Conservation (phyloP, 2,888 invertebrate genomes). For the Spialia ferax region DNA sequence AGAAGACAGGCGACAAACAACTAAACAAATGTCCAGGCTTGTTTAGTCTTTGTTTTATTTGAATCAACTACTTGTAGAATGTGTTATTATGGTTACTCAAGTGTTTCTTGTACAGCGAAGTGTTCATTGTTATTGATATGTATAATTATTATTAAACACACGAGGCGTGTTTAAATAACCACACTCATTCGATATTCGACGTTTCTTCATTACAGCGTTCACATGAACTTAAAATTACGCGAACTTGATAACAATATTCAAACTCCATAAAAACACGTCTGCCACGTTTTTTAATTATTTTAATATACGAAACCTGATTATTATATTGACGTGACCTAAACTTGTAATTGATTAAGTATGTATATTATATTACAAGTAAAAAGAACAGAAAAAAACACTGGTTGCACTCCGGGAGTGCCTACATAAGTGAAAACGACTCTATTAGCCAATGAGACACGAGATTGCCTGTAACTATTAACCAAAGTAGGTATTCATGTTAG, state of each 20-base stretch:
- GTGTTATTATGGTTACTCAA: not conserved
- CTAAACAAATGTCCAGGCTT: not conserved
- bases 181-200: not conserved
- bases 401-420: too few relatives aligned
- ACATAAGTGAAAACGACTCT: too few relatives aligned
- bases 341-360: conserved; percentile 17
- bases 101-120: not conserved
- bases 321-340: conserved; percentile 12
- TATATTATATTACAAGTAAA: conserved; percentile 11
- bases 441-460: too few relatives aligned
- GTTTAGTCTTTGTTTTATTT: not conserved
- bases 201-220: not conserved
- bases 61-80: not conserved
- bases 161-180: not conserved
- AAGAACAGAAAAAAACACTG: conserved; percentile 9
- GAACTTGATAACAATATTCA: conserved; percentile 4
- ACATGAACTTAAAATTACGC: not conserved
- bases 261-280: conserved; percentile 10
- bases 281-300: not conserved
- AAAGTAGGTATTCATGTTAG: too few relatives aligned
- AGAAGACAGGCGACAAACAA: not conserved
- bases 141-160: not conserved
- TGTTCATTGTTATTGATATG: not conserved
- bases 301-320: conserved; percentile 4
- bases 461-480: too few relatives aligned